Evolutionary conservation across 2,113 vertebrate species (phyloP).

Genomic region (Galbula dea): DNA sequence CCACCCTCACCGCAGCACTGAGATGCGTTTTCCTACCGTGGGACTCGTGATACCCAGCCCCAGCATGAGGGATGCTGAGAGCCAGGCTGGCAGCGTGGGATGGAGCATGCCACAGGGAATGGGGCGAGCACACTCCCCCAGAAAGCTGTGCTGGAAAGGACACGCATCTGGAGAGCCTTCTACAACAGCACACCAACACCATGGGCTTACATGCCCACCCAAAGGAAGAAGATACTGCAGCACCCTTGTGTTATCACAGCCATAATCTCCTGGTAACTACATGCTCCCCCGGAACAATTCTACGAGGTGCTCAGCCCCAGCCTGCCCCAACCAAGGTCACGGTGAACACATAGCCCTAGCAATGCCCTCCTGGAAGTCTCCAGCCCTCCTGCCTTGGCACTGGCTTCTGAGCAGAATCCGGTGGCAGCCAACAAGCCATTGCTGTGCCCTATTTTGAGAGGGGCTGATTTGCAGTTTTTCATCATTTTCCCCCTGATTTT

Average conservation of each 20-base stretch:
- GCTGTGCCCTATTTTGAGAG: not conserved
- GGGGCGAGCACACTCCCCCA: rapidly evolving
- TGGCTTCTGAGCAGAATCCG: rapidly evolving
- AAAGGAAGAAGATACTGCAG: rapidly evolving
- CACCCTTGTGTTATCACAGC: rapidly evolving
- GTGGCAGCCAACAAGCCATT: rapidly evolving
- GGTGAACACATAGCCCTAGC: not conserved
- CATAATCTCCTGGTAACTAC: rapidly evolving
- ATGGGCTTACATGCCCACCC: rapidly evolving
- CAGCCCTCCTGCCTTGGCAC: not conserved
- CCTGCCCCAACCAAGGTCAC: rapidly evolving
- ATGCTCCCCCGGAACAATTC: rapidly evolving
- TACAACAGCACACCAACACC: rapidly evolving
- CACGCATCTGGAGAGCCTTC: rapidly evolving
- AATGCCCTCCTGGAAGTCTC: not conserved
- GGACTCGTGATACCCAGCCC: not conserved
- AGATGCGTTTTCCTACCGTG: not conserved
- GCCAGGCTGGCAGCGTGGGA: rapidly evolving
- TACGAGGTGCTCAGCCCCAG: not conserved
- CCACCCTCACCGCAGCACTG: not conserved
- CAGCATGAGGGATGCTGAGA: not conserved
- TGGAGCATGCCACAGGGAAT: rapidly evolving
- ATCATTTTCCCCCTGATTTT: not conserved
- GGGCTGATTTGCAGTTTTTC: not conserved
- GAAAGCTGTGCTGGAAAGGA: not conserved